Conservation (phyloP, 1,140 invertebrate genomes). For the Linepithema humile region DNA sequence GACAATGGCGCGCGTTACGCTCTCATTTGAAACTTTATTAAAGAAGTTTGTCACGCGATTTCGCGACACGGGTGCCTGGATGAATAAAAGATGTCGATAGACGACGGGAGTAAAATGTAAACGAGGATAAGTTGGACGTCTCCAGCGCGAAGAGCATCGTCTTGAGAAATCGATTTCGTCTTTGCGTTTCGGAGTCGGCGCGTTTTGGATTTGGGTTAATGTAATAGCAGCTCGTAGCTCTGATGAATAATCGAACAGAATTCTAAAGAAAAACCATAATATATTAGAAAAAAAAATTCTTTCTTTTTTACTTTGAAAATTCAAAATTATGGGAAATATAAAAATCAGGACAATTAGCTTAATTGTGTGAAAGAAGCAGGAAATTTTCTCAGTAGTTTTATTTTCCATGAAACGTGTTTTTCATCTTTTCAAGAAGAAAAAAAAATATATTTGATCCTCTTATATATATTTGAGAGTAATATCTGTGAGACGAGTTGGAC, state of each 20-base stretch:
- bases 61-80: constrained; percentile 38
- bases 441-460: too few species aligned
- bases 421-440: too few species aligned
- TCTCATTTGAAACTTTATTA: constrained; percentile 51
- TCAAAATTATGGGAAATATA: constrained; percentile 1
- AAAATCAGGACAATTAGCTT: not conserved
- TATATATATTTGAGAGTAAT: too few species aligned
- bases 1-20: constrained; percentile 6
- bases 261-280: not conserved
- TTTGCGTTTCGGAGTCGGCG: not conserved
- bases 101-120: constrained; percentile 52
- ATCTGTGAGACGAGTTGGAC: too few species aligned
- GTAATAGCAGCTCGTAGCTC: not conserved
- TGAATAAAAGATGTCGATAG: constrained; percentile 58
- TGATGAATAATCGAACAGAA: not conserved
- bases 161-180: constrained; percentile 47
- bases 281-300: not conserved
- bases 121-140: constrained; percentile 48
- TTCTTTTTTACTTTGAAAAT: not conserved
- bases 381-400: too few species aligned
- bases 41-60: constrained; percentile 57
- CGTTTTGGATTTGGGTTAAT: constrained; percentile 28
- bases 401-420: too few species aligned
- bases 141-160: constrained; percentile 10
- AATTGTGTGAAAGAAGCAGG: too few species aligned